Conservation (phyloP, 2,113 vertebrate genomes). For the Pterocles gutturalis region DNA sequence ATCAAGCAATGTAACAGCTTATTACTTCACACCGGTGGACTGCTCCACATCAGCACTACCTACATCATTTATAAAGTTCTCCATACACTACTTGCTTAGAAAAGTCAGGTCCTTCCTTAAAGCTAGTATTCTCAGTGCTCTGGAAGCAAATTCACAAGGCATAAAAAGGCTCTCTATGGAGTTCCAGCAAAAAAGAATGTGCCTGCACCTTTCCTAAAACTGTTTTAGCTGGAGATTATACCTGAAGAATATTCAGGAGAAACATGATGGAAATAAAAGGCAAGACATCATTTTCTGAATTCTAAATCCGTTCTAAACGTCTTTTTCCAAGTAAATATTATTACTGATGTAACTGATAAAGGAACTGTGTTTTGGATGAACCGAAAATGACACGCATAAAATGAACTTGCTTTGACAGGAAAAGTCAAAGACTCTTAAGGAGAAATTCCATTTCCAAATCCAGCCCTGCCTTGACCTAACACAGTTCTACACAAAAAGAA, state of each 20-base stretch:
- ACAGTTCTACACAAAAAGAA: background rate
- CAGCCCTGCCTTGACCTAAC: background rate
- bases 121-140: background rate
- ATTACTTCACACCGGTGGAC: background rate
- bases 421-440: background rate
- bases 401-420: conserved; percentile 4
- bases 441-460: background rate
- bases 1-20: background rate
- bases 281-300: background rate
- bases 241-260: background rate
- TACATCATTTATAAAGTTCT: background rate
- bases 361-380: background rate
- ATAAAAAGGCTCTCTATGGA: background rate
- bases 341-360: background rate
- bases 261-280: background rate
- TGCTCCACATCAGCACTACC: background rate
- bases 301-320: background rate
- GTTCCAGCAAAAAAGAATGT: background rate
- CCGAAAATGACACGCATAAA: background rate
- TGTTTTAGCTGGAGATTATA: background rate
- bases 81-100: background rate
- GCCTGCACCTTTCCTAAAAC: background rate
- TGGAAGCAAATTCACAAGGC: background rate
- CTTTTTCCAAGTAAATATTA: background rate
- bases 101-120: background rate